A percentile compares a stretch with the other conserved stretches of the same genome.
These are phyloP conservation scores for Eupithecia inturbata DNA, from an alignment of 2,888 invertebrate genomes.

Conservation along the genomic window DNA sequence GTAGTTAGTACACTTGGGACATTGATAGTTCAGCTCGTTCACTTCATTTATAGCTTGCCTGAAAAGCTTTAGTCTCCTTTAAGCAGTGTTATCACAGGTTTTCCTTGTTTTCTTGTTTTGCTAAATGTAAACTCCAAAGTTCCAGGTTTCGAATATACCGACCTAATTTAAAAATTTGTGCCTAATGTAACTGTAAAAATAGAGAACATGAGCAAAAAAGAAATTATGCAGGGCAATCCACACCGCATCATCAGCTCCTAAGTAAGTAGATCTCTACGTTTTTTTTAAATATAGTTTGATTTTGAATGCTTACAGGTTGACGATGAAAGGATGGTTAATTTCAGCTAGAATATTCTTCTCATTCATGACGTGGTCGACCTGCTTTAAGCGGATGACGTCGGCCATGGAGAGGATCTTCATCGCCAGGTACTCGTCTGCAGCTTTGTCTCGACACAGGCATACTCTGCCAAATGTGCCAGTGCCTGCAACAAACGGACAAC, in stretches of 20 bases:
- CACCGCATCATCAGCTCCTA: not conserved
- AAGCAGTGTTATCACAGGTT: not conserved
- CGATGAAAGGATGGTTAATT: constrained; percentile 97
- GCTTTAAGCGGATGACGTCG: constrained; percentile 96
- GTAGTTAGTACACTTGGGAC: too few relatives aligned
- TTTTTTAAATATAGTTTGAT: not conserved
- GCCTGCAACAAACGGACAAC: constrained; percentile 82
- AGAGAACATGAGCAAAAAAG: not conserved
- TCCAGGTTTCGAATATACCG: not conserved
- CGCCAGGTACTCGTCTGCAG: constrained; percentile 92
- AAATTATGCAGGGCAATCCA: too few relatives aligned
- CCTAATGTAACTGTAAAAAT: not conserved
- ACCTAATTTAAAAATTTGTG: not conserved
- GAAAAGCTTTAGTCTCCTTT: constrained; percentile 18
- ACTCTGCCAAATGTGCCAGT: constrained; percentile 99
- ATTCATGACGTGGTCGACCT: constrained; percentile 98
- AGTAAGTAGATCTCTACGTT: too few relatives aligned
- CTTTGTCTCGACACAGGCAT: constrained; percentile 93
- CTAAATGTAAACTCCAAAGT: not conserved
- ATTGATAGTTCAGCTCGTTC: constrained; percentile 18
- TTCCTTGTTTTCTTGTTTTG: constrained; percentile 5
- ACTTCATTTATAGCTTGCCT: constrained; percentile 7
- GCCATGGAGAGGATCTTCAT: constrained; percentile 97
- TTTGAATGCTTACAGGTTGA: constrained; percentile 84
- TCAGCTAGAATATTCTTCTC: constrained; percentile 96